Base-by-base conservation (phyloP, 2,113 vertebrate genomes). In the Natator depressus region DNA sequence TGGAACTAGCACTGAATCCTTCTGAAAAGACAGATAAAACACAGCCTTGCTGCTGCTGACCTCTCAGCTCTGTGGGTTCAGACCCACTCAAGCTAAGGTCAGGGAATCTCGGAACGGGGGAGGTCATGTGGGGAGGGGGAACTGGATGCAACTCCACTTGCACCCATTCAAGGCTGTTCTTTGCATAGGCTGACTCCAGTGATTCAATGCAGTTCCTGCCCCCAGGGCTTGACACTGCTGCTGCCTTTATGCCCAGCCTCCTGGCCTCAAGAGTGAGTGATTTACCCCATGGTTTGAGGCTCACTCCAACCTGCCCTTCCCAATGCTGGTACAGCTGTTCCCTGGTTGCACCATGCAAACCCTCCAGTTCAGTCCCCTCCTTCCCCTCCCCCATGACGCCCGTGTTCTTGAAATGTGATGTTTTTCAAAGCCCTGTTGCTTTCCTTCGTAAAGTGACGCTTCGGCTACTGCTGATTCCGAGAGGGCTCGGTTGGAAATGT, bases 51-150 rank as follows among this genome's bases (percentile, higher is more conserved):
- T 94, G 25, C 81, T 25, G 51, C 84, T 0, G 14, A 42, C 29
- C 69, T 5, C 80, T 7, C 0, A 2, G 35, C 8, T 50, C 92
- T 55, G 69, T 1, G 82, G 69, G 69, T 54, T 95, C 0, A 0
- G 1, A n/a, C 88, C 78, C 57, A 38, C 84, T 27, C 50, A 6
- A 29, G 31, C 25, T 85, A 9, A 17, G 51, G 17, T 38, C 42
- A 42, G 46, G 46, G 81, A 59, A 65, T 57, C 55, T 27, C 55
- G 50, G 79, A 76, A 50, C 80, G 47, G 2, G 31, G 47, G 12
- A 80, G 22, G 10, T 27, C 0, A 1, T 42, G 42, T 42, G 22
- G 14, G 9, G 12, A 9, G 8, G 13, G 6, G 1, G 0, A 10
- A 46, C 54, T 22, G 91, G 31, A 31, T 12, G 53, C 20, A 3